Evolutionary conservation across 1,140 invertebrate genomes (phyloP), one percentile per base, ranked within the genome.

Genomic region (Euwallacea fornicatus): DNA sequence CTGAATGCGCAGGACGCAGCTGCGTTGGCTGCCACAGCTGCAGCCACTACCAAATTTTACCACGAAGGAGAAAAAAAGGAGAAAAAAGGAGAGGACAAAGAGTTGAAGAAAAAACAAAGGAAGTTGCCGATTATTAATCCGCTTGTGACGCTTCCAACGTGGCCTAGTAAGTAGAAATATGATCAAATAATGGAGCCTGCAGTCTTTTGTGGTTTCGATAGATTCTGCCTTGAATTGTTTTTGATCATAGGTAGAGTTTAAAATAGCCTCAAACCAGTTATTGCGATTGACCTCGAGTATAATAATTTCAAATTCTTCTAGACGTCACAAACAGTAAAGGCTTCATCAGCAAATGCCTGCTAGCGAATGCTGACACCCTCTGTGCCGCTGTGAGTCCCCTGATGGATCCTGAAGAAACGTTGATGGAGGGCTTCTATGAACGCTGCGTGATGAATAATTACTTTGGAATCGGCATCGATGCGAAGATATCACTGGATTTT

Each of bases 401-500:
- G 10, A 94, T 97, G 89, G 94, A 97, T 82, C 90, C 91, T 0
- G 93, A 96, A 82, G 93, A 97, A 78, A 93, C 94, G 7, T 85
- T 94, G 9, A 81, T 95, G 83, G 93, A 96, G 83, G 94, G 95
- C 4, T 98, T 95, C 82, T 92, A 92, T 75, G 97, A 98, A 83
- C 90, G 91, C 73, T 96, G 94, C 74, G 96, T 98, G 0, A 98
- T 99, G 97, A 99, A 98, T 81, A 98, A 99, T 81, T 99, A 99
- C 82, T 99, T 99, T 83, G 97, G 97, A 0, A 99, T 99, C 80
- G 97, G 97, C 10, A 95, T 99, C 58, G 97, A 99, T 85, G 97
- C 97, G 0, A 98, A 99, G 83, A 98, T 99, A 41, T 96, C 95
- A 8, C 82, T 99, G 8, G 96, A 98, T 79, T 99, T 99, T 81